Evolutionary conservation across 2,797 vertebrate species (phyloP).

Genomic region (Pseudochromis fuscus): DNA sequence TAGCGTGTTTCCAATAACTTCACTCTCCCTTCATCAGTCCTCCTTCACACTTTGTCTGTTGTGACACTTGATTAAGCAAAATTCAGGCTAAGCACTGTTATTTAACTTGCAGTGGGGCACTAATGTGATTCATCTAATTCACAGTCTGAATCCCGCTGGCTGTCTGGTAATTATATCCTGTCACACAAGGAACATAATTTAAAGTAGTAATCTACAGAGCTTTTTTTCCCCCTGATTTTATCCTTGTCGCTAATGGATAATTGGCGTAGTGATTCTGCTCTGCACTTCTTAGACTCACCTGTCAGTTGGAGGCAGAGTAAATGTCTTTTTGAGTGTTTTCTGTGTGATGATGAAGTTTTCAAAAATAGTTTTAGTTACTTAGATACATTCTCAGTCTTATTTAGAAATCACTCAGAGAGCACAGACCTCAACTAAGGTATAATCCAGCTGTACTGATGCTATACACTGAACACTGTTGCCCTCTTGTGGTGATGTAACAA

Average conservation of each 20-base stretch:
- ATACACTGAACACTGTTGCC: no score
- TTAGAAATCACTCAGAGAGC: no score
- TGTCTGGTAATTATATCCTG: constrained; percentile 51
- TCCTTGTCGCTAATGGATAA: constrained; percentile 27
- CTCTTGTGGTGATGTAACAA: no score
- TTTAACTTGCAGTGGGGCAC: constrained; percentile 5
- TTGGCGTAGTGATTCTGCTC: constrained; percentile 20
- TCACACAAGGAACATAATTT: constrained; percentile 7
- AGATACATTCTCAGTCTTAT: no score
- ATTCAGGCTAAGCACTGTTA: constrained; percentile 9
- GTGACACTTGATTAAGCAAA: constrained; percentile 35
- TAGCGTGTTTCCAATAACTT: not conserved
- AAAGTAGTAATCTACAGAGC: constrained; percentile 10
- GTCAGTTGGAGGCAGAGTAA: constrained; percentile 7
- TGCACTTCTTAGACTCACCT: constrained; percentile 2
- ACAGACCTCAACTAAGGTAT: no score
- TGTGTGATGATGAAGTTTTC: not conserved
- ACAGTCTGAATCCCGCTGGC: constrained; percentile 1
- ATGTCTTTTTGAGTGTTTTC: not conserved
- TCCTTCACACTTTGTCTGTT: constrained; percentile 19
- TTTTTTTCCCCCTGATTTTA: not conserved
- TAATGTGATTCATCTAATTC: constrained; percentile 31
- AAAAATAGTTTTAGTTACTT: not conserved
- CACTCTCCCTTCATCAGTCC: not conserved
- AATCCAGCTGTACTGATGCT: no score